Conservation (phyloP, 2,797 vertebrate genomes). For the Tragelaphus eurycerus region DNA sequence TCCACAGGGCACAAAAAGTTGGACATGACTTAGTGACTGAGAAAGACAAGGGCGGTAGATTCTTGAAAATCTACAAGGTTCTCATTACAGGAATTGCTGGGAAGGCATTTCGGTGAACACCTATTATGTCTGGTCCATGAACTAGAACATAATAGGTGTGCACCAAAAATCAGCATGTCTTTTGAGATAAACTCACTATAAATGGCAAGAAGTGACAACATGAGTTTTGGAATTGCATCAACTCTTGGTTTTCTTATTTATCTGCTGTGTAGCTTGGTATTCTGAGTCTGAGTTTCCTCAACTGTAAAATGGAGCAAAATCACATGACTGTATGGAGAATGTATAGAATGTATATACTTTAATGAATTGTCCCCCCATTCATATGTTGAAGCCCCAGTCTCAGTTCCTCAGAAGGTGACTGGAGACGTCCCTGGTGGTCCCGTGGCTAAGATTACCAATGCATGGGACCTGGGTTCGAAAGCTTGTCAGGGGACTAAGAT, state of each 20-base stretch:
- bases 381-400: neutral
- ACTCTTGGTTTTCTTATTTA: neutral
- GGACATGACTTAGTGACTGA: neutral
- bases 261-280: neutral
- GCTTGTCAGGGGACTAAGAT: neutral
- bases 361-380: neutral
- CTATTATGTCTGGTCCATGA: neutral
- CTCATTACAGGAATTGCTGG: neutral
- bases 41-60: neutral
- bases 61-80: neutral
- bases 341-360: neutral
- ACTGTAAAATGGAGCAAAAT: neutral
- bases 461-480: neutral
- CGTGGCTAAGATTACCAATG: neutral
- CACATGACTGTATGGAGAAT: neutral
- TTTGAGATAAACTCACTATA: neutral
- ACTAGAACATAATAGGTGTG: neutral
- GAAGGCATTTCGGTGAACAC: neutral
- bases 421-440: neutral
- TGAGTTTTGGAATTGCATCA: neutral
- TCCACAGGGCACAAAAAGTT: rapidly evolving
- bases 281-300: neutral
- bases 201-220: neutral
- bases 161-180: neutral
- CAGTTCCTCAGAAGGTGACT: neutral